A percentile compares a stretch with the other conserved stretches of the same genome.
Evolutionary conservation across 1,140 invertebrate genomes (phyloP).

Genomic region (Oryzaephilus surinamensis): DNA sequence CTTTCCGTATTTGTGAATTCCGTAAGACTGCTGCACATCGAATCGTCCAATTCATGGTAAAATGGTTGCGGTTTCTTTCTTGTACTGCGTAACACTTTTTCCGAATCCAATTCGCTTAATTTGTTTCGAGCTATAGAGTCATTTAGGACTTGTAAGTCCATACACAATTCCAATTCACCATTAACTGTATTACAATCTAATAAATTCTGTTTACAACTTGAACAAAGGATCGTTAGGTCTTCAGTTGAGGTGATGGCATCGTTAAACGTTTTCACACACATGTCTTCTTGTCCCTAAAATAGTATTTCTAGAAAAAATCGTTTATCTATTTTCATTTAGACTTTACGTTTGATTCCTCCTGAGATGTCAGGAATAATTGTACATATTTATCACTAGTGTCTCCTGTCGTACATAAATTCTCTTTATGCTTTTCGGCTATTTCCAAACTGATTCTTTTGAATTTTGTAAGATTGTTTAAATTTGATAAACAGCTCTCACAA

Average conservation of each 20-base stretch:
- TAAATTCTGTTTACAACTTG: conserved; percentile 20
- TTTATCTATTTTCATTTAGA: neutral
- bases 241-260: conserved; percentile 22
- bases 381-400: conserved; percentile 14
- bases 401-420: conserved; percentile 15
- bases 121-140: conserved; percentile 21
- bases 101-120: conserved; percentile 8
- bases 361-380: conserved; percentile 3
- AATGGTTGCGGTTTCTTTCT: conserved; percentile 20
- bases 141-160: conserved; percentile 20
- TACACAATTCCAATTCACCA: conserved; percentile 23
- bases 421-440: conserved; percentile 25
- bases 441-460: conserved; percentile 28
- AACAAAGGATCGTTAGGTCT: conserved; percentile 20
- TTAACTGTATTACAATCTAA: conserved; percentile 20
- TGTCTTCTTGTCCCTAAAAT: neutral
- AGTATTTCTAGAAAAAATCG: neutral
- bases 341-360: conserved; percentile 3
- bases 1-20: conserved; percentile 24
- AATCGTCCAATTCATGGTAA: conserved; percentile 27
- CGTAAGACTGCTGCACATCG: conserved; percentile 25
- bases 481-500: conserved; percentile 29
- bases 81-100: conserved; percentile 15
- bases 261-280: neutral
- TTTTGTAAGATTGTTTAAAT: conserved; percentile 22